Evolutionary conservation across 2,113 vertebrate genomes (phyloP).

Genomic region (Amazona guildingii): DNA sequence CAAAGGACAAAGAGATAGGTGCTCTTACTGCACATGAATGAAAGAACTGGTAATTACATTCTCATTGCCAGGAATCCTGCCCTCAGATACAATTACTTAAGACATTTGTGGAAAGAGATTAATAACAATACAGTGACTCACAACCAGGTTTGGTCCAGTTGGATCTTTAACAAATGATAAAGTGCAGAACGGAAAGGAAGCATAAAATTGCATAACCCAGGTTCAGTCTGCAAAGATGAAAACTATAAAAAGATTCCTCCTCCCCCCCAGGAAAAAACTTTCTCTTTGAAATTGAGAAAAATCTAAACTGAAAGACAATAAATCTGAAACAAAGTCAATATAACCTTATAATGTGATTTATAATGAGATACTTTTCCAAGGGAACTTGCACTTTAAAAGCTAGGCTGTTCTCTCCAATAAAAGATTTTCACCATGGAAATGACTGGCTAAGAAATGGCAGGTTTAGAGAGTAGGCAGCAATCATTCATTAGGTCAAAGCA

Average conservation of each 20-base stretch:
- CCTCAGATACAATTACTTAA: neutral
- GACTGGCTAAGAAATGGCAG: neutral
- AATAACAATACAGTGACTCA: neutral
- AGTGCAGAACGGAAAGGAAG: neutral
- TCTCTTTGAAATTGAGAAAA: neutral
- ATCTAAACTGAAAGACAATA: slow-evolving; percentile 2
- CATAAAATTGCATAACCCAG: neutral
- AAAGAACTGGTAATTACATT: neutral
- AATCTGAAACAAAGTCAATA: slow-evolving; percentile 2
- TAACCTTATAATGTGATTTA: neutral
- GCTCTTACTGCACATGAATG: neutral
- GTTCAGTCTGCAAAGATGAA: neutral
- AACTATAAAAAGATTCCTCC: neutral
- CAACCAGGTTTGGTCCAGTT: rapidly evolving
- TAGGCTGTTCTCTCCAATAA: neutral
- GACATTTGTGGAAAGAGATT: neutral
- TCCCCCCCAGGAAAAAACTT: neutral
- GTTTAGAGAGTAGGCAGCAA: neutral
- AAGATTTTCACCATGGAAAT: slow-evolving; percentile 1
- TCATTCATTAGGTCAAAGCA: slow-evolving; percentile 15
- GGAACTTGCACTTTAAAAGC: neutral
- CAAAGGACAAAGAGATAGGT: neutral
- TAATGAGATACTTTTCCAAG: slow-evolving; percentile 19
- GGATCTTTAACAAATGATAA: neutral
- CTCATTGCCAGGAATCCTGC: neutral